These are phyloP conservation scores for Eutolmus rufibarbis DNA, from an alignment of 2,888 invertebrate species.

Conservation along the genomic window DNA sequence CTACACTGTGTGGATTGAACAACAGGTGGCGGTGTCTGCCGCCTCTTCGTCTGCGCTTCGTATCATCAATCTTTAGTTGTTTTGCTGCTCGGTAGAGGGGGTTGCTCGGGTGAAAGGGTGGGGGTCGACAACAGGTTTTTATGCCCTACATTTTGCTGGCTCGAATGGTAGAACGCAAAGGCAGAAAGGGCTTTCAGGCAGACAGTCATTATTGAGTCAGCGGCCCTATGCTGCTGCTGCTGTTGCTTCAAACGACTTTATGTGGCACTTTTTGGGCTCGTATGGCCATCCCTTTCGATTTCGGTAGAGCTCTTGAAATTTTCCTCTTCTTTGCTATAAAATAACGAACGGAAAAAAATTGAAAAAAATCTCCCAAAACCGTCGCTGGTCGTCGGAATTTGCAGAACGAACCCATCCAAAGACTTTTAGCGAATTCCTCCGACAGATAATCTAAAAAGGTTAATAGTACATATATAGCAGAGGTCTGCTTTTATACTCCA, in stretches of 20 bases:
- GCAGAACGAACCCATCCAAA: neutral
- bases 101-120: neutral
- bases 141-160: constrained; percentile 19
- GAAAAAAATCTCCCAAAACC: neutral
- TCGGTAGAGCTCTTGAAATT: neutral
- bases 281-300: constrained; percentile 7
- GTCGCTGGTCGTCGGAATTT: neutral
- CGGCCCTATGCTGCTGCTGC: neutral
- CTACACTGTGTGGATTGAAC: neutral
- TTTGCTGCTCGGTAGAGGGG: neutral
- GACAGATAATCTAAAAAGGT: neutral
- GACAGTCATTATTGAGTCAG: constrained; percentile 37
- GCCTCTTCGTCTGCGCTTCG: constrained; percentile 6
- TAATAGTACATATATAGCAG: neutral
- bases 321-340: neutral
- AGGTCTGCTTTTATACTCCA: neutral
- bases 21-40: constrained; percentile 37
- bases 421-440: neutral
- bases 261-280: neutral
- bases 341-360: neutral
- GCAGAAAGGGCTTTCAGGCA: neutral
- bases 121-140: constrained; percentile 27
- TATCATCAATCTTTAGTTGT: constrained; percentile 36
- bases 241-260: neutral
- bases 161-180: neutral